Evolutionary conservation across 2,888 invertebrate species (phyloP), one percentile per base, ranked within the genome.

Genomic region (Tipula confusa): DNA sequence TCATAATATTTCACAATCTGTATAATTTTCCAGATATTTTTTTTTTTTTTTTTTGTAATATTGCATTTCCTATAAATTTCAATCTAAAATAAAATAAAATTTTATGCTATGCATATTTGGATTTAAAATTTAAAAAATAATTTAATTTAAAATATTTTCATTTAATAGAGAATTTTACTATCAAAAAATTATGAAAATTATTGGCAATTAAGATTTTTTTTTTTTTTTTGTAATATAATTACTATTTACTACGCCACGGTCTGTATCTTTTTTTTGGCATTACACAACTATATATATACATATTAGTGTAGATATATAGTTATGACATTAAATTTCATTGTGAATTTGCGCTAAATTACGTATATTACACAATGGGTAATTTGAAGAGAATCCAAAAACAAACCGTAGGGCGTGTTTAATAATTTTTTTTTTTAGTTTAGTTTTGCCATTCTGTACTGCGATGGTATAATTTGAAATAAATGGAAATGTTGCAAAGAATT

Each of bases 101-200:
- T 64, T 64, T 2, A 9, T 64, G 4, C 33, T 33, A 33, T 33
- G 11, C 33, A 24, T 43, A 64, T 24, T 24, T 24, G 64, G 24
- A 64, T 64, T 64, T 24, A 64, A 24, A 24, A 64, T 64, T 64
- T 64, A 64, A 9, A 38, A 9, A 24, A 24, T 64, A 64, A 64
- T 64, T 64, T 64, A 64, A 64, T 64, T 64, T 64, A 13, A 24
- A 24, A 64, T 24, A 24, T 64, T 18, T 64, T 24, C 64, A 64
- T 64, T 64, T 64, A 64, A 64, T 64, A 64, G 64, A 64, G 64
- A 64, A 64, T 64, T 64, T 64, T 64, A 64, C 9, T 64, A 64
- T 24, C 15, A n/a, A 43, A 43, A 43, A 43, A 24, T 24, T 24
- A 18, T 64, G 24, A 24, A 64, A 24, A 18, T 64, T 64, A 64